A percentile compares a stretch with the other conserved stretches of the same genome.
phyloP scores from a whole-genome alignment of 1,140 invertebrate genomes.

The Bombus consobrinus region DNA sequence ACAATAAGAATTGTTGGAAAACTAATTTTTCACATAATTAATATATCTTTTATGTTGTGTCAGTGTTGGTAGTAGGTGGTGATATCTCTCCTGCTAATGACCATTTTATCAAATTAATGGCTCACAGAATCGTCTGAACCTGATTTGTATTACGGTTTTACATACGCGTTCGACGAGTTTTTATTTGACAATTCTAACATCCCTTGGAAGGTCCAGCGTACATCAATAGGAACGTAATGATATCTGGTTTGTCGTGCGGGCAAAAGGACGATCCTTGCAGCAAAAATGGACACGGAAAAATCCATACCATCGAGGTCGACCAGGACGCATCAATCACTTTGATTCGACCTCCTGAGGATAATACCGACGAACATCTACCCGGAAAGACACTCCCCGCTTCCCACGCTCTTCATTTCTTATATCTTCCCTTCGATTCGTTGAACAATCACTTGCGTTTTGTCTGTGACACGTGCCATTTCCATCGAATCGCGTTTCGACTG shows the following conservation, averaged over 20 bases:
- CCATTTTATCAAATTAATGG: neutral
- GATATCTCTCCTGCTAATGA: neutral
- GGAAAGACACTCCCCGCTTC: neutral
- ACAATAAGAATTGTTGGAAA: too few species aligned
- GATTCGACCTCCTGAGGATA: slow-evolving; percentile 34
- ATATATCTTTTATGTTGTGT: too few species aligned
- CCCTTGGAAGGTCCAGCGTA: accelerated
- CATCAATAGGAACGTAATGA: neutral
- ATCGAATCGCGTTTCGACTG: neutral
- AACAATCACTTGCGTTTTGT: neutral
- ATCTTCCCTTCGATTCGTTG: too few species aligned
- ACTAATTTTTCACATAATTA: too few species aligned
- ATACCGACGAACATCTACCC: neutral
- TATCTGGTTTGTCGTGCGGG: neutral
- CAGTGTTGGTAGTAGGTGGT: too few species aligned
- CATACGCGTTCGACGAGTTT: neutral
- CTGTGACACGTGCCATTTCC: neutral
- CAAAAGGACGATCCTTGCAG: neutral
- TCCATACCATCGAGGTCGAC: slow-evolving; percentile 29
- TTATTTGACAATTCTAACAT: neutral
- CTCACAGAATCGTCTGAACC: neutral
- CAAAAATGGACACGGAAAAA: slow-evolving; percentile 38
- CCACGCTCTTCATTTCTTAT: neutral
- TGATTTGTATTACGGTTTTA: neutral
- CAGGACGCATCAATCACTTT: slow-evolving; percentile 44